Evolutionary conservation across 2,113 vertebrate genomes (phyloP).

Genomic region (Prionailurus viverrinus): DNA sequence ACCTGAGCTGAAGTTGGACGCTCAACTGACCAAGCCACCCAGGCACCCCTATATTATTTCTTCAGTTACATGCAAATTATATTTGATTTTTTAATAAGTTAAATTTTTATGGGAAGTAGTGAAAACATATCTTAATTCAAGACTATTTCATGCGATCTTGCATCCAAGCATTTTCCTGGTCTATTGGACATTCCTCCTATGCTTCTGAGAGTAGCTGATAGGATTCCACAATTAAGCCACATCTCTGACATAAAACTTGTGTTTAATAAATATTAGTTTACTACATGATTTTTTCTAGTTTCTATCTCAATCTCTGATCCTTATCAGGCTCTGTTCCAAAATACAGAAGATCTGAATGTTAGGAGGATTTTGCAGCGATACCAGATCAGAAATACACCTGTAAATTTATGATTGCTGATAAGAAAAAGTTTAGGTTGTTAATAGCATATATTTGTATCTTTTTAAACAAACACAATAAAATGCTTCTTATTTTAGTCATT

Average conservation of each 20-base stretch:
- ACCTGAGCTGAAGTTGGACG: too few relatives aligned
- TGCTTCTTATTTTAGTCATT: background rate
- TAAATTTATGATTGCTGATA: background rate
- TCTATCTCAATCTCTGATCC: background rate
- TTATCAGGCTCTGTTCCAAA: background rate
- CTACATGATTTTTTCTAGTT: background rate
- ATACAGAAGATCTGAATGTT: background rate
- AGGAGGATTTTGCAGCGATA: background rate
- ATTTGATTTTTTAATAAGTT: constrained; percentile 8
- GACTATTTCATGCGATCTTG: background rate
- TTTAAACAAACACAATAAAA: background rate
- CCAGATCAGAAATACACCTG: background rate
- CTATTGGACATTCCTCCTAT: background rate
- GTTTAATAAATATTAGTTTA: background rate
- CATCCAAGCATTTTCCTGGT: background rate
- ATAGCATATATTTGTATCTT: background rate
- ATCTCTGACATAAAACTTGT: background rate
- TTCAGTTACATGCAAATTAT: background rate
- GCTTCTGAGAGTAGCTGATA: background rate
- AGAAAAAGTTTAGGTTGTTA: background rate
- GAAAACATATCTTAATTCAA: background rate
- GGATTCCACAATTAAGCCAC: background rate
- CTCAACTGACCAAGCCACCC: too few relatives aligned
- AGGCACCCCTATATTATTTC: background rate
- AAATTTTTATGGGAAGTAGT: background rate